A percentile compares a stretch with the other conserved stretches of the same genome.
These are phyloP conservation scores for Rhagophthalmus giganteus DNA, from an alignment of 2,888 invertebrate genomes.

Conservation along the genomic window DNA sequence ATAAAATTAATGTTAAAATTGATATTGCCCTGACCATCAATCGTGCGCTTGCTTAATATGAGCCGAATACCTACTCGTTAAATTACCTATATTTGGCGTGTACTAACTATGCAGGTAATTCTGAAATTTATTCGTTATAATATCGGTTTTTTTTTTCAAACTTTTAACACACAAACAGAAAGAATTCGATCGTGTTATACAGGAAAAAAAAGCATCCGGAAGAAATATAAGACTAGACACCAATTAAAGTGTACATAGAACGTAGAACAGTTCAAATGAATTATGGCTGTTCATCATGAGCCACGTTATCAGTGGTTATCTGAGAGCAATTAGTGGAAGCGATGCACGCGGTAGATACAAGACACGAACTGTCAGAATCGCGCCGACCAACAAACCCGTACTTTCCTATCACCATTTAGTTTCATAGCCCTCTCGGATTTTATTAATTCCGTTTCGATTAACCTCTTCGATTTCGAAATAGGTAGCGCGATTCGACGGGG, in stretches of 20 bases:
- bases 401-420: constrained; percentile 16
- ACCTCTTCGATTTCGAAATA: constrained; percentile 11
- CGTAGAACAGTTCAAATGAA: constrained; percentile 42
- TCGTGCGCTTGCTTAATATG: too few species aligned
- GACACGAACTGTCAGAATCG: constrained; percentile 48
- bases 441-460: constrained; percentile 10
- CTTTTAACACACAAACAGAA: too few species aligned
- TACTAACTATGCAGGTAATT: too few species aligned
- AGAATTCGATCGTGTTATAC: constrained; percentile 1
- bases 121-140: too few species aligned
- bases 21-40: too few species aligned
- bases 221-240: constrained; percentile 39
- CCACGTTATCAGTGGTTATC: constrained; percentile 47
- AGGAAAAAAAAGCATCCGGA: background rate
- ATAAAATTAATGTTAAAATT: too few species aligned
- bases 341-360: constrained; percentile 47
- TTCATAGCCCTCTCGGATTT: constrained; percentile 4
- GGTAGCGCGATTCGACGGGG: constrained; percentile 3
- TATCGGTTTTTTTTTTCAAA: too few species aligned
- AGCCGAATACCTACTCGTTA: too few species aligned
- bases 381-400: constrained; percentile 36
- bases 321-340: constrained; percentile 46
- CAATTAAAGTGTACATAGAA: constrained; percentile 44
- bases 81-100: too few species aligned
- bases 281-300: constrained; percentile 45